Percentiles rank a stretch among this genome's conserved stretches.
Conservation (phyloP, 2,797 vertebrate genomes). For the Notoglanidium macrostoma region DNA sequence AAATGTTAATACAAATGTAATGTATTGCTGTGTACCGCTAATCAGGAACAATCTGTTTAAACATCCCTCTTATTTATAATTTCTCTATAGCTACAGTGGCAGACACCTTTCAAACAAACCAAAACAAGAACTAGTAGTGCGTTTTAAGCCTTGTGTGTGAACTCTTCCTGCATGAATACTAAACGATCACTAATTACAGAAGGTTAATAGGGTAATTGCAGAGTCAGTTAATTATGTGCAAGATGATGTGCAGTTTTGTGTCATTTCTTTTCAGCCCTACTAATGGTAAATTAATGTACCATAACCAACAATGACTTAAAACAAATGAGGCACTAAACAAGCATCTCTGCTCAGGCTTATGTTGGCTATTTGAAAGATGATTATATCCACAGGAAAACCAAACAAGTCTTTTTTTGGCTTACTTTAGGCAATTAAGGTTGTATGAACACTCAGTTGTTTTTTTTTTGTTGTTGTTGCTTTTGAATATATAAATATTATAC, state of each 20-base stretch:
- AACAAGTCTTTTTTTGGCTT: neutral
- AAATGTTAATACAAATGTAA: neutral
- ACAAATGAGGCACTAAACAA: conserved; percentile 10
- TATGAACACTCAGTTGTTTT: neutral
- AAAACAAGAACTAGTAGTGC: neutral
- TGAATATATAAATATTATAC: neutral
- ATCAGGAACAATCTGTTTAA: neutral
- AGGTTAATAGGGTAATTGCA: neutral
- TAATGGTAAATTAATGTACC: neutral
- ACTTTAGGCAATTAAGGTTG: neutral
- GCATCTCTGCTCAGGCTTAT: neutral
- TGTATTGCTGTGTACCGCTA: neutral
- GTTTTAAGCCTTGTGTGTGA: neutral
- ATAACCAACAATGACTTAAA: neutral
- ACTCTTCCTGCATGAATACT: neutral
- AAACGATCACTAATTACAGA: neutral
- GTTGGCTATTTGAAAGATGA: neutral
- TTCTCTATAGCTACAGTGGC: neutral
- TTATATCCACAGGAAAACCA: neutral
- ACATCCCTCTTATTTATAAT: too few species aligned
- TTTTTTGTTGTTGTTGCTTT: too few species aligned
- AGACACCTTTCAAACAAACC: neutral
- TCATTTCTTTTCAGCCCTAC: neutral
- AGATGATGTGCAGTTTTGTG: neutral
- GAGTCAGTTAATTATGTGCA: neutral